Base-by-base conservation (phyloP, 1,140 invertebrate genomes). In the Apis dorsata region DNA sequence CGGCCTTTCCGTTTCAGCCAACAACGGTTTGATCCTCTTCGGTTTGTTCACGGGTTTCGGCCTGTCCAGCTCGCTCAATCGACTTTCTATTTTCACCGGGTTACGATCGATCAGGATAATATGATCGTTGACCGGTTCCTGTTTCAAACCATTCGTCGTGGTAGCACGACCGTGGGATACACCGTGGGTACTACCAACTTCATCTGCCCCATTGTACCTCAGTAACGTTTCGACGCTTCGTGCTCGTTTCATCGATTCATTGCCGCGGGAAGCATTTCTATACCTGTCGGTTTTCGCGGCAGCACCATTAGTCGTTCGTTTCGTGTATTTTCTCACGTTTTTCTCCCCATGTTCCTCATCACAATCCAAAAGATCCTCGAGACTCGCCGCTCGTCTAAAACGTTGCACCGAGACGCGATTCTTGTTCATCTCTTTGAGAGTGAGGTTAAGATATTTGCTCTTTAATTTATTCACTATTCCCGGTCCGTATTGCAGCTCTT, bases 381-480 rank as follows among this genome's bases (percentile, higher is more conserved):
- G 94, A 85, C 97, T 98, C 21, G 97, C 96, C 13, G 97, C 97
- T 72, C 97, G 95, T 24, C 97, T 94, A 72, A 98, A 95, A 73
- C 94, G 90, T 89, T 96, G 93, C 83, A 97, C 94, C 2, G 95
- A 95, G 10, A 95, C 95, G 49, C 96, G 94, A n/a, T 94, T 94
- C 76, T 95, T 95, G 78, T 92, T 94, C 84, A 91, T 94, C 86
- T 97, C 96, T 13, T 97, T 94, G 72, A 97, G 92, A 3, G 97
- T 97, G 60, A 98, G 94, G 90, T 96, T 97, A 79, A 98, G 94
- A 91, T 98, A 98, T 88, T 97, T 96, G 90, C 97, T 97, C 90
- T 97, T 96, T 66, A 98, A 94, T 89, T 96, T 97, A 87, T 97
- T 97, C 9, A 99, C 98, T 89, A 99, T 98, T 12, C 98, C 98